Evolutionary conservation across 2,113 vertebrate genomes (phyloP).

Genomic region (Brienomyrus brachyistius): DNA sequence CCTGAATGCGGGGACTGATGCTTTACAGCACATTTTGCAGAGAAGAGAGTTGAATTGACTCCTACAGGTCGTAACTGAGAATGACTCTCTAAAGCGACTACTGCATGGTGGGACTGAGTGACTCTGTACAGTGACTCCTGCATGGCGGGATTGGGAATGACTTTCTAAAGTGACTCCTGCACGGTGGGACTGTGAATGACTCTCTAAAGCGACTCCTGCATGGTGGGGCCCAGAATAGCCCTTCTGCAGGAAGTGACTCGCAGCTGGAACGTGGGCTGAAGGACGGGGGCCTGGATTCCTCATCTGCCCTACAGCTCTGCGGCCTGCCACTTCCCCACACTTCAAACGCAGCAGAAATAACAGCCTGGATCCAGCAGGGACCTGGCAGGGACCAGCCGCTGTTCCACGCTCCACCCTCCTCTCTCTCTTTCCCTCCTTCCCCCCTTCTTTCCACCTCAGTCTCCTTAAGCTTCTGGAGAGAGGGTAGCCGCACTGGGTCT

Average conservation of each 20-base stretch:
- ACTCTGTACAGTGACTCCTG: not conserved
- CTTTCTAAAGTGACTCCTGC: not conserved
- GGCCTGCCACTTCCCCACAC: conserved; percentile 22
- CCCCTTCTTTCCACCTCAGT: not conserved
- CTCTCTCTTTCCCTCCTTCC: not conserved
- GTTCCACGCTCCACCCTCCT: conserved; percentile 7
- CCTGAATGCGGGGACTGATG: not conserved
- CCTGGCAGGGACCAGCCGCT: conserved; percentile 7
- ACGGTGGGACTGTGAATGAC: not conserved
- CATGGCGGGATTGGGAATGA: not conserved
- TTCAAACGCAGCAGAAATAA: conserved; percentile 19
- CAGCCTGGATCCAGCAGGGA: conserved; percentile 20
- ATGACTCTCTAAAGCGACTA: not conserved
- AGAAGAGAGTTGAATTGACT: not conserved
- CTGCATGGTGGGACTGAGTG: not conserved
- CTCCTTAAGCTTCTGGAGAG: not conserved
- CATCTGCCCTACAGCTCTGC: conserved; percentile 20
- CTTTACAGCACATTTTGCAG: not conserved
- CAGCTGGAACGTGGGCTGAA: conserved; percentile 19
- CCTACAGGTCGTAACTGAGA: not conserved
- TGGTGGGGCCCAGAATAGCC: not conserved
- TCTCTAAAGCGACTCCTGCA: not conserved
- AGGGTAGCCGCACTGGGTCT: not conserved
- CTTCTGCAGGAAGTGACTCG: conserved; percentile 18
- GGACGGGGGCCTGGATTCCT: conserved; percentile 23